A percentile compares a stretch with the other conserved stretches of the same genome.
phyloP scores from a whole-genome alignment of 2,888 invertebrate genomes.

The Acleris literana region DNA sequence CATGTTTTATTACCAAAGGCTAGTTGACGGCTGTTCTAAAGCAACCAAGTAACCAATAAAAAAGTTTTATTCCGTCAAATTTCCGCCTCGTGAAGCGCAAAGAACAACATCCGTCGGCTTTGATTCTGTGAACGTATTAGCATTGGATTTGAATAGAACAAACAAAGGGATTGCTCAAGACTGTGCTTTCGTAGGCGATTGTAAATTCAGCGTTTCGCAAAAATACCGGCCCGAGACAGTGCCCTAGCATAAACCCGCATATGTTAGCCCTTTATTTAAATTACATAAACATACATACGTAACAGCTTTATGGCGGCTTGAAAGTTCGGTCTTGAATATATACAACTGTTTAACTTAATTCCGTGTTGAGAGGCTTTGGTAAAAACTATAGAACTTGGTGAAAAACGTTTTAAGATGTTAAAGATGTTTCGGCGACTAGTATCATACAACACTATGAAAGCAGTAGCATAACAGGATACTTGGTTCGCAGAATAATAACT shows the following conservation, averaged over 20 bases:
- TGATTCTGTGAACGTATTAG: constrained; percentile 81
- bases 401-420: background rate
- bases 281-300: constrained; percentile 33
- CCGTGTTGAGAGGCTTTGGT: background rate
- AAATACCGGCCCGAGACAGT: constrained; percentile 59
- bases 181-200: constrained; percentile 82
- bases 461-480: too few relatives aligned
- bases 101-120: constrained; percentile 76
- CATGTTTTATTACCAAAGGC: too few relatives aligned
- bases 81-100: constrained; percentile 69
- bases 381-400: too few relatives aligned
- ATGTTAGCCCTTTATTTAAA: constrained; percentile 32
- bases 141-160: constrained; percentile 83
- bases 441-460: too few relatives aligned
- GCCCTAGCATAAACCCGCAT: constrained; percentile 38
- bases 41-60: constrained; percentile 37
- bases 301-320: constrained; percentile 25
- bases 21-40: background rate
- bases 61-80: constrained; percentile 67
- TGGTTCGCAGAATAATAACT: too few relatives aligned
- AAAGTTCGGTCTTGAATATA: constrained; percentile 32
- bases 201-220: constrained; percentile 80
- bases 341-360: constrained; percentile 18
- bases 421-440: too few relatives aligned
- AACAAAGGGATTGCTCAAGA: constrained; percentile 82